These are phyloP conservation scores for Lithobates sylvaticus DNA, from an alignment of 2,797 vertebrate genomes.

Conservation along the genomic window DNA sequence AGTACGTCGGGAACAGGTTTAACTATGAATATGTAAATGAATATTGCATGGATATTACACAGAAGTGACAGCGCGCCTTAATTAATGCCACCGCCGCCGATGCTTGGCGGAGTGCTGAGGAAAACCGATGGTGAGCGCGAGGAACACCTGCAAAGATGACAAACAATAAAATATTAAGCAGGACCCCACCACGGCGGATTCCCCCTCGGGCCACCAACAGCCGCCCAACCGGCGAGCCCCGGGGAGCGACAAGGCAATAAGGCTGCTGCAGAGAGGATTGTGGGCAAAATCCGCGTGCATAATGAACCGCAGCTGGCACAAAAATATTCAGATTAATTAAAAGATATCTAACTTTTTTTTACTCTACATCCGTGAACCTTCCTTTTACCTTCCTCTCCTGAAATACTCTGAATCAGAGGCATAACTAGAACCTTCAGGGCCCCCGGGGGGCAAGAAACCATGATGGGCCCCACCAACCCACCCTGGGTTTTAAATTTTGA, in stretches of 20 bases:
- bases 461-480: too few species aligned
- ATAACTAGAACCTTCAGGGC: too few species aligned
- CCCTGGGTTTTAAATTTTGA: too few species aligned
- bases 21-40: slow-evolving; percentile 3
- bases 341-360: too few species aligned
- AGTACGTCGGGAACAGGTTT: neutral
- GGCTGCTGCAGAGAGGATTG: neutral
- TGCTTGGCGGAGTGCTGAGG: slow-evolving; percentile 23
- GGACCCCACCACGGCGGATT: neutral
- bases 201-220: neutral
- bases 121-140: neutral
- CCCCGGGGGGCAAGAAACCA: too few species aligned
- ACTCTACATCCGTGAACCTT: too few species aligned
- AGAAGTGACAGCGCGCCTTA: slow-evolving; percentile 8
- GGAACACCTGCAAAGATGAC: slow-evolving; percentile 26
- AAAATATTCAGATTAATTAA: too few species aligned
- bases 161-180: slow-evolving; percentile 17
- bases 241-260: neutral
- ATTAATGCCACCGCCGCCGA: slow-evolving; percentile 23
- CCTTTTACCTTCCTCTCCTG: too few species aligned
- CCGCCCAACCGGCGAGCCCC: neutral
- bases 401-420: too few species aligned
- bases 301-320: too few species aligned
- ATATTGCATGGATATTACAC: neutral
- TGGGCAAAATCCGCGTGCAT: too few species aligned